A percentile compares a stretch with the other conserved stretches of the same genome.
Conservation (phyloP, 1,140 invertebrate genomes). For the Mercenaria mercenaria region DNA sequence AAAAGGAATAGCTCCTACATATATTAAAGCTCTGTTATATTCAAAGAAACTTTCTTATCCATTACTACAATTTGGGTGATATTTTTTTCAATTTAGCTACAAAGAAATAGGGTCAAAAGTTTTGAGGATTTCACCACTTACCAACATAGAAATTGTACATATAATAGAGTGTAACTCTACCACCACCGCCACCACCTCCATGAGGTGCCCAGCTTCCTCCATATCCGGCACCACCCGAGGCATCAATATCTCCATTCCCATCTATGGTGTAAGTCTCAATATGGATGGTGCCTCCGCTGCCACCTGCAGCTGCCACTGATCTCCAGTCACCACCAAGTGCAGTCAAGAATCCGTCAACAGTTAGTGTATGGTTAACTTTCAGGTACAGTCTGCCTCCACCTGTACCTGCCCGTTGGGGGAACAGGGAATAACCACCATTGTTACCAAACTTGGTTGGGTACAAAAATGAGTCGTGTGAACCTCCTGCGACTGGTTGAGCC, state of each 20-base stretch:
- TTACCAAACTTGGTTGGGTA: constrained; percentile 74
- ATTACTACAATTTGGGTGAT: too few relatives aligned
- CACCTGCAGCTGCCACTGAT: constrained; percentile 76
- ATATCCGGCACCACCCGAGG: constrained; percentile 75
- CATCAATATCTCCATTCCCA: constrained; percentile 76
- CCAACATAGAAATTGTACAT: constrained; percentile 79
- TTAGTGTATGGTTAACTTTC: constrained; percentile 71
- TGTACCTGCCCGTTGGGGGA: constrained; percentile 73
- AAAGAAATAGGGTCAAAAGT: too few relatives aligned
- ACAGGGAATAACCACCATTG: constrained; percentile 76
- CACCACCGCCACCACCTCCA: constrained; percentile 78
- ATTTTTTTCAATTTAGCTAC: too few relatives aligned
- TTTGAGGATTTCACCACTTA: too few relatives aligned
- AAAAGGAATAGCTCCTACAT: too few relatives aligned
- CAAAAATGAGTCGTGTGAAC: constrained; percentile 76
- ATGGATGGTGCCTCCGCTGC: constrained; percentile 76
- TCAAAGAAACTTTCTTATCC: too few relatives aligned
- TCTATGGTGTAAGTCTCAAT: constrained; percentile 74
- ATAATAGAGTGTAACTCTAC: constrained; percentile 78
- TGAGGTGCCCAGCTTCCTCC: constrained; percentile 58
- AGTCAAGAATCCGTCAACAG: constrained; percentile 73
- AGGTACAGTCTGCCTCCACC: constrained; percentile 76
- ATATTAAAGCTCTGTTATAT: too few relatives aligned
- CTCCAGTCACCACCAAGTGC: constrained; percentile 73
- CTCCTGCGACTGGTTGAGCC: constrained; percentile 67